Conservation (phyloP, 2,888 invertebrate genomes). For the Bimastos eiseni region DNA sequence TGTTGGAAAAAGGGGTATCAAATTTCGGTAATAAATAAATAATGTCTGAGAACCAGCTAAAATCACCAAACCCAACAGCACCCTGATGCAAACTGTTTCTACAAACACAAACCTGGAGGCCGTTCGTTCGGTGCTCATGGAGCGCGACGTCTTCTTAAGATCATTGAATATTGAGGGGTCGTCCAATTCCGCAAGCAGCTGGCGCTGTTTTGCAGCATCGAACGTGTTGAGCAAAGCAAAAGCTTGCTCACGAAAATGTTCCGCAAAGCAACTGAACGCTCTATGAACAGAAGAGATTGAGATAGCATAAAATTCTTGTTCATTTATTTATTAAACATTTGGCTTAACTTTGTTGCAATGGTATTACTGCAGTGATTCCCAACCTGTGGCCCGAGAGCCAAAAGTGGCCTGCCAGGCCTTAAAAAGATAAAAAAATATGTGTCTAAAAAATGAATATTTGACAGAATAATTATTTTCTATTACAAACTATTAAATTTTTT, state of each 20-base stretch:
- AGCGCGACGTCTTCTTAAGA: slow-evolving; percentile 1
- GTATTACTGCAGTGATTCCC: too few species aligned
- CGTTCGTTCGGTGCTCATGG: not conserved
- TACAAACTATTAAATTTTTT: too few species aligned
- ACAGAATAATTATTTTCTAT: too few species aligned
- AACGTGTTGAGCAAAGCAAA: slow-evolving; percentile 80
- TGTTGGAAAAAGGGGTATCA: too few species aligned
- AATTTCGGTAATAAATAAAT: too few species aligned
- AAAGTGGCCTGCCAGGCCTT: too few species aligned
- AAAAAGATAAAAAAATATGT: too few species aligned
- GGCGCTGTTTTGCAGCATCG: slow-evolving; percentile 76
- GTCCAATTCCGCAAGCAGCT: slow-evolving; percentile 60
- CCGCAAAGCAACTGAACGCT: slow-evolving; percentile 84
- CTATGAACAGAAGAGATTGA: slow-evolving; percentile 63
- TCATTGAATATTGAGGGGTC: slow-evolving; percentile 24
- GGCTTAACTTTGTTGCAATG: too few species aligned
- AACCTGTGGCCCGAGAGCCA: too few species aligned
- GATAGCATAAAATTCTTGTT: not conserved
- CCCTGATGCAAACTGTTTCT: not conserved
- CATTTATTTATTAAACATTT: not conserved
- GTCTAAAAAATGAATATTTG: too few species aligned
- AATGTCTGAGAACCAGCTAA: not conserved
- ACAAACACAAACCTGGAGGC: not conserved
- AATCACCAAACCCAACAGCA: not conserved
- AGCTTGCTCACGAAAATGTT: slow-evolving; percentile 87